Evolutionary conservation across 2,888 invertebrate species (phyloP).

Genomic region (Agrilus biguttatus): DNA sequence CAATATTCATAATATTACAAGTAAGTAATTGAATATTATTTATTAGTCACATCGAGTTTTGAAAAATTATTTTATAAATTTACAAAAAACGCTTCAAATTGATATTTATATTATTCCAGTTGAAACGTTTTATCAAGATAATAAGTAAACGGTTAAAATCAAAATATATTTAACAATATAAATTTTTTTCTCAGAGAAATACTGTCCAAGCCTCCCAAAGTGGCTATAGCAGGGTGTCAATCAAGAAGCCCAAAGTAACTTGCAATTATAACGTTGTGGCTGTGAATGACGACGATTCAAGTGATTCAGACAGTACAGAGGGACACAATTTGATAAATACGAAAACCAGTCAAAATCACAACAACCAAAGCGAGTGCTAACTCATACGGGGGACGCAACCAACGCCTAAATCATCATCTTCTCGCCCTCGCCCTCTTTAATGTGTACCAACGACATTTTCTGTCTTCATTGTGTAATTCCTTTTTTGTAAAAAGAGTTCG

Average conservation of each 20-base stretch:
- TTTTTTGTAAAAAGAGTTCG: constrained; percentile 10
- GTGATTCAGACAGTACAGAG: constrained; percentile 29
- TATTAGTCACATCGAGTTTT: no score
- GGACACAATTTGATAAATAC: constrained; percentile 23
- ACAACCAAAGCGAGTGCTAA: constrained; percentile 26
- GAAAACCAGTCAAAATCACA: constrained; percentile 14
- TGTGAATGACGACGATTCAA: constrained; percentile 28
- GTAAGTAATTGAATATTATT: constrained; percentile 28
- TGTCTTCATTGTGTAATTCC: constrained; percentile 27
- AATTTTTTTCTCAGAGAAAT: constrained; percentile 22
- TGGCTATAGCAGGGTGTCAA: constrained; percentile 31
- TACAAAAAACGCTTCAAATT: no score
- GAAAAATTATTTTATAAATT: no score
- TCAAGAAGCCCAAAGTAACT: constrained; percentile 32
- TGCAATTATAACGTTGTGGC: constrained; percentile 33
- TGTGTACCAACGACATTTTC: constrained; percentile 17
- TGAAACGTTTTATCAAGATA: no score
- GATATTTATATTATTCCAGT: no score
- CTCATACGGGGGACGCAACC: not conserved
- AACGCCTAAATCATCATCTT: no score
- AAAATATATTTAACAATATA: not conserved
- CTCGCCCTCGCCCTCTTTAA: constrained; percentile 7
- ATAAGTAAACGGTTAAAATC: no score
- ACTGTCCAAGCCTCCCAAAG: constrained; percentile 24
- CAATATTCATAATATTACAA: constrained; percentile 59